Percentiles rank a stretch among this genome's conserved stretches.
Conservation (phyloP, 2,888 invertebrate species). For the Euzophera pinguis region DNA sequence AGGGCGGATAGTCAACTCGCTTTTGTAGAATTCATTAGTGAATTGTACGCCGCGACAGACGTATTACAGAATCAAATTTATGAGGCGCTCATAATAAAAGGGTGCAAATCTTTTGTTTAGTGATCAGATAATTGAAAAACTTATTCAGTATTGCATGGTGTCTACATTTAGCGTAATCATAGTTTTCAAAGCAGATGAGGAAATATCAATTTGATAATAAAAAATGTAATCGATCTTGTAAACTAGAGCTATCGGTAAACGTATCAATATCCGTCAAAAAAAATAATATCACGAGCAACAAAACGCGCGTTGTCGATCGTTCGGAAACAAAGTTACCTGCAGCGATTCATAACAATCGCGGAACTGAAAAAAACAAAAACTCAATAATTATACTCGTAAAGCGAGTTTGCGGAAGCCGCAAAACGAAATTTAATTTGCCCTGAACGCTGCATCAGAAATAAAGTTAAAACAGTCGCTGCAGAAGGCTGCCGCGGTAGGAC, state of each 20-base stretch:
- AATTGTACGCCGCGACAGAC: constrained; percentile 42
- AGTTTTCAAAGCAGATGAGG: too few relatives aligned
- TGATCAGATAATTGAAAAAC: too few relatives aligned
- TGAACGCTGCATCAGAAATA: constrained; percentile 80
- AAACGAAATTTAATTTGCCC: constrained; percentile 80
- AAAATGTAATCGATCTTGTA: too few relatives aligned
- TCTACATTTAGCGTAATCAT: too few relatives aligned
- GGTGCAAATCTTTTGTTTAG: background rate
- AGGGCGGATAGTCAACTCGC: constrained; percentile 54
- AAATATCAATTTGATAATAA: too few relatives aligned
- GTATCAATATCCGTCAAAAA: constrained; percentile 21
- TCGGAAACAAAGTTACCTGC: constrained; percentile 47
- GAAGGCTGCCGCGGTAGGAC: constrained; percentile 64
- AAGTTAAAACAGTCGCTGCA: constrained; percentile 79
- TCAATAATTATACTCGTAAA: constrained; percentile 71
- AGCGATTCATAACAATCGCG: constrained; percentile 52
- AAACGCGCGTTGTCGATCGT: constrained; percentile 33
- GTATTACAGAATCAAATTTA: constrained; percentile 42
- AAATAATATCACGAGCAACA: constrained; percentile 29
- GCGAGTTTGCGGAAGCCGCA: constrained; percentile 76
- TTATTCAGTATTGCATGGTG: too few relatives aligned
- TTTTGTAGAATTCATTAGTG: constrained; percentile 63
- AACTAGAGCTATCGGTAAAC: constrained; percentile 4
- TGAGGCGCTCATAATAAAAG: background rate
- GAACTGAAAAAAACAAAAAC: constrained; percentile 49